A percentile compares a stretch with the other conserved stretches of the same genome.
These are phyloP conservation scores for Chitala chitala DNA, from an alignment of 2,113 vertebrate species.

Conservation along the genomic window DNA sequence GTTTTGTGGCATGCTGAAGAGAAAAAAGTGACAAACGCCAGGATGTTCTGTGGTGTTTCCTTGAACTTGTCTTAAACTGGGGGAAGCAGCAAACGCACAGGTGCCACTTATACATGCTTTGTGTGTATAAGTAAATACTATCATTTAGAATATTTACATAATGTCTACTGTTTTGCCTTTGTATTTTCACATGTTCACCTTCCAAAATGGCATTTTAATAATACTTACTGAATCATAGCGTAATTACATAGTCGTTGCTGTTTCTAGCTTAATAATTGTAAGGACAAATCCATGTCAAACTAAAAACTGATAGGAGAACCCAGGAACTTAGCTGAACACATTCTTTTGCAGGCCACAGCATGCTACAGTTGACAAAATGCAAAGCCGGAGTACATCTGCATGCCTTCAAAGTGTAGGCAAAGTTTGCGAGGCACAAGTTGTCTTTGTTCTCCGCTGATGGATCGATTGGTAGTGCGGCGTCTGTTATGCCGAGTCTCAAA, in stretches of 20 bases:
- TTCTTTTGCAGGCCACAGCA: conserved; percentile 7
- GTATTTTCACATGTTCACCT: neutral
- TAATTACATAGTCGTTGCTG: neutral
- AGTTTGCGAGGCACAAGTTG: neutral
- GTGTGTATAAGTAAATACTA: conserved; percentile 16
- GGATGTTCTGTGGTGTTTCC: conserved; percentile 16
- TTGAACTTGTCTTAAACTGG: conserved; percentile 17
- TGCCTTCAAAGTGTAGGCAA: neutral
- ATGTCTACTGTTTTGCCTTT: neutral
- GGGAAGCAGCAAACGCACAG: conserved; percentile 4
- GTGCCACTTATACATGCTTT: conserved; percentile 21
- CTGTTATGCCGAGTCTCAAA: conserved; percentile 1
- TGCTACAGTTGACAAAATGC: neutral
- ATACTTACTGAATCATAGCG: neutral
- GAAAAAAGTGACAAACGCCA: conserved; percentile 12
- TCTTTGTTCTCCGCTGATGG: neutral
- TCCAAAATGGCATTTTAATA: neutral
- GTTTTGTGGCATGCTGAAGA: conserved; percentile 21
- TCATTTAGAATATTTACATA: neutral
- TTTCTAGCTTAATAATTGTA: neutral
- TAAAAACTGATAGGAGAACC: neutral
- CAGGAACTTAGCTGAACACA: neutral
- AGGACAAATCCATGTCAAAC: neutral
- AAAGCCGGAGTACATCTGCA: neutral
- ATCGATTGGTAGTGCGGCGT: neutral